These are phyloP conservation scores for Papilio xuthus DNA, from an alignment of 1,140 invertebrate species.

Conservation along the genomic window DNA sequence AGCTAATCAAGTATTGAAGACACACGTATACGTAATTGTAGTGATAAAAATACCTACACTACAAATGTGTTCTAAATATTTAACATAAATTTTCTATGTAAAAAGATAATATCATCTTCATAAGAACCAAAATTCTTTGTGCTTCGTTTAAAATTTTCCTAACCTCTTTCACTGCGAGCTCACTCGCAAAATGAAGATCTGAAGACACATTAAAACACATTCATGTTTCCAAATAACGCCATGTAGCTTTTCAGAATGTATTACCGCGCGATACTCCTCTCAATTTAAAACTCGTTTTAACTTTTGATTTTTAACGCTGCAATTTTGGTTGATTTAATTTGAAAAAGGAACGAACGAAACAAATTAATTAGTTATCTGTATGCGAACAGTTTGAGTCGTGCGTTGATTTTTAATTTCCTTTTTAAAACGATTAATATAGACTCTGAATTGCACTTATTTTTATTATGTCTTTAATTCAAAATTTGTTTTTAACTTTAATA, in stretches of 20 bases:
- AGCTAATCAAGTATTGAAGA: too few species aligned
- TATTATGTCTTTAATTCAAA: neutral
- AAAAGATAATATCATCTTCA: neutral
- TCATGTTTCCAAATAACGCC: neutral
- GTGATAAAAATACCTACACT: too few species aligned
- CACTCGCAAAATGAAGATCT: neutral
- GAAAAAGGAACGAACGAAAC: neutral
- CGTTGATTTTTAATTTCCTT: neutral
- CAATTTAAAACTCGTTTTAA: slow-evolving; percentile 8
- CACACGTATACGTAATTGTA: too few species aligned
- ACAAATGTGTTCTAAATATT: neutral
- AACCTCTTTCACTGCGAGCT: neutral
- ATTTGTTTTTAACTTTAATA: neutral
- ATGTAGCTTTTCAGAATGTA: neutral
- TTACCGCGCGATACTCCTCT: neutral
- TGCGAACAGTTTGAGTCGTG: neutral
- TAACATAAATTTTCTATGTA: neutral
- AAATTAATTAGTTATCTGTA: neutral
- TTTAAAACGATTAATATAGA: neutral
- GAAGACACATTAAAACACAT: neutral
- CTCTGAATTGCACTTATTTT: neutral
- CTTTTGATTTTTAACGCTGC: neutral
- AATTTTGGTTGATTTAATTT: slow-evolving; percentile 3
- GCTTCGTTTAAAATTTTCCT: neutral
- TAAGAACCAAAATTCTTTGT: neutral